Base-by-base conservation (phyloP, 2,797 vertebrate species). In the Myiotriccus ornatus region DNA sequence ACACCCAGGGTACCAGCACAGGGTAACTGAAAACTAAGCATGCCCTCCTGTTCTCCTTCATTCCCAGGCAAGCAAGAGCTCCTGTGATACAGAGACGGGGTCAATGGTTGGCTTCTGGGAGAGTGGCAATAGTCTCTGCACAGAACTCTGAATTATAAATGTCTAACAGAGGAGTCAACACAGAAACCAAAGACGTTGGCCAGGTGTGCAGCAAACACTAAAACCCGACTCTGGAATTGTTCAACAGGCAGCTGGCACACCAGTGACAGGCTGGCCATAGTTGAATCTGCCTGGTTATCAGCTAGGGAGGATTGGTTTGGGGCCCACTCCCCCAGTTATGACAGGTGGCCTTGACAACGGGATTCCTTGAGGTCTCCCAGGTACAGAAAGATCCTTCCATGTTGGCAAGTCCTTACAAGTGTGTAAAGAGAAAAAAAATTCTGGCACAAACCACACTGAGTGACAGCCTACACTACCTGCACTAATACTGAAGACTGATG, bases 301-400 rank as follows among this genome's bases (percentile, higher is more conserved):
- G 16, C 11, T 8, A 62, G 34, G 14, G 11, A 73, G 27, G 17
- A 70, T 6, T 82, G 39, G 11, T 65, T 21, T 83, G 64, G 57
- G 30, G 27, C 56, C 41, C 1, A 4, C 18, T 47, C 15, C 46
- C 23, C 7, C 7, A 46, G 0, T 32, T 35, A 20, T 0, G 2
- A 67, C 1, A 4, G 35, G 35, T 15, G 27, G 49, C 37, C 53
- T 37, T 81, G 44, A 28, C 6, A 39, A 22, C 2, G 9, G 46
- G 47, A 83, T 46, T 55, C 46, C 37, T 37, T 10, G 14, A 62
- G 8, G 18, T 39, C 49, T 71, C n/a, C 35, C 35, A n/a, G 6
- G 3, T 47, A 88, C 10, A 71, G n/a, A 47, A 56, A 57, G 22
- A 69, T 34, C n/a, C 2, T 50, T 84, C 35, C 27, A n/a, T 0